Evolutionary conservation across 1,140 invertebrate species (phyloP), one percentile per base, ranked within the genome.

Genomic region (Contarinia nasturtii): DNA sequence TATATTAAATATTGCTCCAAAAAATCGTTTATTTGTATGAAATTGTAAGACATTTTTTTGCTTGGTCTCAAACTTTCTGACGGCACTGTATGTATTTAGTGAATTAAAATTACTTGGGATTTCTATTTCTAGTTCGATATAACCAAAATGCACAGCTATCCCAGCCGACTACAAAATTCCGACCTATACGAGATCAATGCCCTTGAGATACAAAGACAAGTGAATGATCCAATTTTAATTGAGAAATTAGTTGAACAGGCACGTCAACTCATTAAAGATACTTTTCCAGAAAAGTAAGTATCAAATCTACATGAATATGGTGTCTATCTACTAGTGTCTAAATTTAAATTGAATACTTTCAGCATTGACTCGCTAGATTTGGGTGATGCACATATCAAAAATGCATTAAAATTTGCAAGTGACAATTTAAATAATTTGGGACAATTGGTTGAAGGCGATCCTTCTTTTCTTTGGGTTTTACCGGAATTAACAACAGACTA

Each of bases 391-490:
- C 71, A 85, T 49, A 69, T 85, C 19, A 64, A 65, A 50, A 66
- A 60, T n/a, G 67, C 81, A 14, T 59, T 86, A 10, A 60, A 67
- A 33, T 86, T 81, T 81, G 68, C 76, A 11, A n/a, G 21, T 12
- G 7, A 11, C 0, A 73, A 85, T 53, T 74, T 88, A 50, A 65
- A 60, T 0, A 73, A 66, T 47, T 56, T 88, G 33, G 65, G 73
- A 38, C 82, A 88, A 55, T 64, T 89, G 33, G 68, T 79, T 7
- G 65, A 70, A 5, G 56, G 68, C 19, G 71, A 84, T 53, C 74
- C 80, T 27, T 68, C 71, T 38, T 89, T 86, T 61, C 61, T 89
- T 7, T 89, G 85, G 85, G 67, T 80, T 7, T 54, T 77, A 44
- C 82, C 79, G 3, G 52, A 44, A 3, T 18, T 18, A 14, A 3